Percentiles rank a stretch among this genome's conserved stretches.
phyloP scores from a whole-genome alignment of 2,888 invertebrate species.

The Andrena camellia region DNA sequence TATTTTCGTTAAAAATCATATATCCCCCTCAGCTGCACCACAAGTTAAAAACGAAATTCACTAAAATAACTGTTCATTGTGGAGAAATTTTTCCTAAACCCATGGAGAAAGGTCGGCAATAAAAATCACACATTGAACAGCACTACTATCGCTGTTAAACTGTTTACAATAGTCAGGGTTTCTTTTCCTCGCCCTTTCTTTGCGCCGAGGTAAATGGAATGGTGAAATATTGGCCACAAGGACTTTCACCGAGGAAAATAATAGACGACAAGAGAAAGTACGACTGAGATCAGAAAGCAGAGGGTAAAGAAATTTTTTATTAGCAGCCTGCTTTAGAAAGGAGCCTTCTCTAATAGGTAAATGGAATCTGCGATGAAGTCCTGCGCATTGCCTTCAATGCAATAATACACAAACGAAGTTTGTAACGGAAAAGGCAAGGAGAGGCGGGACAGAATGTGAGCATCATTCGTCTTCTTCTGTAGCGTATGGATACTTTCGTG shows the following conservation, averaged over 20 bases:
- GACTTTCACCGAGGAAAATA: not conserved
- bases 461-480: slow-evolving; percentile 8
- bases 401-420: slow-evolving; percentile 22
- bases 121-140: no score
- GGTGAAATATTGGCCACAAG: not conserved
- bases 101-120: no score
- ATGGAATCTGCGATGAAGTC: slow-evolving; percentile 8
- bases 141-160: no score
- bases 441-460: slow-evolving; percentile 2
- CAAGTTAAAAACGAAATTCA: no score
- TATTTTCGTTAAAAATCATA: no score
- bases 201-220: not conserved
- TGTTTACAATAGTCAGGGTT: no score
- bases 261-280: not conserved
- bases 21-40: no score
- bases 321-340: not conserved
- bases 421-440: not conserved
- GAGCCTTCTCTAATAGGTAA: not conserved
- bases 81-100: no score
- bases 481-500: slow-evolving; percentile 2
- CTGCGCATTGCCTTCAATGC: not conserved
- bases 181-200: no score
- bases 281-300: not conserved
- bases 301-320: slow-evolving; percentile 13
- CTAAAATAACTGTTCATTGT: no score